phyloP scores from a whole-genome alignment of 2,113 vertebrate genomes.

The Ochotona princeps region DNA sequence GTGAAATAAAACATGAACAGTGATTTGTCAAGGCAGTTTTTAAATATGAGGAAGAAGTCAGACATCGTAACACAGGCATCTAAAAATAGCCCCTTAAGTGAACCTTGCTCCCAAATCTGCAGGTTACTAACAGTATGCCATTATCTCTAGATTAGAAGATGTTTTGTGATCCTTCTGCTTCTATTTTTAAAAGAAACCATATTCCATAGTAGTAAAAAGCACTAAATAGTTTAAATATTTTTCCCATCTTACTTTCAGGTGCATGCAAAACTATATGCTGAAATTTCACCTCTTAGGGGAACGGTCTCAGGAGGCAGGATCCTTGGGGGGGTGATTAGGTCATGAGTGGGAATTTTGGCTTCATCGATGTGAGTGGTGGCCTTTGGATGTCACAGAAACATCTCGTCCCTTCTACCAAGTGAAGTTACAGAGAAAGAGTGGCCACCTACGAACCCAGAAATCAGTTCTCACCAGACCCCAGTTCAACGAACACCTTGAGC shows the following conservation, averaged over 20 bases:
- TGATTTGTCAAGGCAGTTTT: slow-evolving; percentile 49
- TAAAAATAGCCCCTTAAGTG: slow-evolving; percentile 46
- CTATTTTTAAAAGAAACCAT: slow-evolving; percentile 13
- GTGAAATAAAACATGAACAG: slow-evolving; percentile 39
- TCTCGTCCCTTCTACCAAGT: not conserved
- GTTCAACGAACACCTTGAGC: not conserved
- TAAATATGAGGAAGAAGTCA: slow-evolving; percentile 65
- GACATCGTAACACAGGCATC: slow-evolving; percentile 40
- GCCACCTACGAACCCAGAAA: not conserved
- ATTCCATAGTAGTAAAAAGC: not conserved
- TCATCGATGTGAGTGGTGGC: not conserved
- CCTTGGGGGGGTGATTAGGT: not conserved
- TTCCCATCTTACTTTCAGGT: not conserved
- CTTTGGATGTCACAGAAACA: not conserved
- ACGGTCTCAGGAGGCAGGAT: not conserved
- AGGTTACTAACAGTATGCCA: not conserved
- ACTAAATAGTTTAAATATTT: slow-evolving; percentile 16
- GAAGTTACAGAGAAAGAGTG: not conserved
- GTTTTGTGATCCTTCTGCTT: not conserved
- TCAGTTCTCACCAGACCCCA: not conserved
- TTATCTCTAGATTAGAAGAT: slow-evolving; percentile 28
- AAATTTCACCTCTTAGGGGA: not conserved
- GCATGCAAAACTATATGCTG: not conserved
- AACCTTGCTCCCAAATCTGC: not conserved
- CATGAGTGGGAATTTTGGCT: not conserved